Evolutionary conservation across 2,113 vertebrate genomes (phyloP).

Genomic region (Syngnathus floridae): DNA sequence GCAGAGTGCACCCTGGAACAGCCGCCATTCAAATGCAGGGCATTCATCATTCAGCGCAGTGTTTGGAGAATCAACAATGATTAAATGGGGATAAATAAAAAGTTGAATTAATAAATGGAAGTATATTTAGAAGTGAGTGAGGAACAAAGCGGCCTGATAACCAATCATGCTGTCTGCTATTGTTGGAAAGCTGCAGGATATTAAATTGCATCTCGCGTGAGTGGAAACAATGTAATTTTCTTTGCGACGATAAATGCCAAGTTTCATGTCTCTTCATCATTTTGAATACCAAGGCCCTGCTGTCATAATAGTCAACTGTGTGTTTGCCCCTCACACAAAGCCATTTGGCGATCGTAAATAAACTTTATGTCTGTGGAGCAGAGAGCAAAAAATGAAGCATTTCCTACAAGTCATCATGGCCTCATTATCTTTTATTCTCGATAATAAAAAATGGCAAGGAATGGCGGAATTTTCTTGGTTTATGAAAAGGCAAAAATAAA

Average conservation of each 20-base stretch:
- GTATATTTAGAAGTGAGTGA: background rate
- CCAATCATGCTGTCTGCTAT: background rate
- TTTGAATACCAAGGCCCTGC: slow-evolving; percentile 2
- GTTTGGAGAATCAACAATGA: background rate
- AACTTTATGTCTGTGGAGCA: background rate
- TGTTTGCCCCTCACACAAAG: slow-evolving; percentile 6
- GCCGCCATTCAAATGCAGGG: background rate
- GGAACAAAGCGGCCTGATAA: background rate
- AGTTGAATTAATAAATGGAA: background rate
- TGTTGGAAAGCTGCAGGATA: slow-evolving; percentile 4
- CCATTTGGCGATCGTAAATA: slow-evolving; percentile 5
- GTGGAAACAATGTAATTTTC: slow-evolving; percentile 8
- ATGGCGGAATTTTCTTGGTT: background rate
- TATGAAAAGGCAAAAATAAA: background rate
- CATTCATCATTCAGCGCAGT: background rate
- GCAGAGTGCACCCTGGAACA: background rate
- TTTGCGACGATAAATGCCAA: slow-evolving; percentile 3
- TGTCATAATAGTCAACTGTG: slow-evolving; percentile 4
- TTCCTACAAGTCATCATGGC: background rate
- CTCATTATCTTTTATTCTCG: slow-evolving; percentile 2
- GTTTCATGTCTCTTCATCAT: slow-evolving; percentile 4
- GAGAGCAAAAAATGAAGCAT: slow-evolving; percentile 8
- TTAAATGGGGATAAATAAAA: background rate
- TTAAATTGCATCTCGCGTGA: background rate
- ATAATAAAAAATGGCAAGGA: background rate